Base-by-base conservation (phyloP, 2,113 vertebrate species). In the Entosphenus tridentatus region DNA sequence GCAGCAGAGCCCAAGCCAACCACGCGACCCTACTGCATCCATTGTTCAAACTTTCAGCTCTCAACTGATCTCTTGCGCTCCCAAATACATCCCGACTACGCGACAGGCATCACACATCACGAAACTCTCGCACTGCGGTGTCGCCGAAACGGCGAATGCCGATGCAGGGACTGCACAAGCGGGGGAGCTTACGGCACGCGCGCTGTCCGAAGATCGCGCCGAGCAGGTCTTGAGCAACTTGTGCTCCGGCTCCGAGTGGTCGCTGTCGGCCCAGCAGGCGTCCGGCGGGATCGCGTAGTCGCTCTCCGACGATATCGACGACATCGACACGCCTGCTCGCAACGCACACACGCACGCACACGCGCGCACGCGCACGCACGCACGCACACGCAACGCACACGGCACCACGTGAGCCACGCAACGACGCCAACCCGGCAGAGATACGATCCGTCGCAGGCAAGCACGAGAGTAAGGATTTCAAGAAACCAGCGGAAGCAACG, bases 211-310 rank as follows among this genome's bases (percentile, higher is more conserved):
- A 76, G 80, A 79, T 77, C 85, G 89, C 56, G 83, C 80, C 1
- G 83, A 87, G 68, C 82, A 87, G 18, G 87, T 95, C 78, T 95
- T 95, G 10, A 81, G 86, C 57, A 91, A 81, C 75, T 95, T 98
- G 73, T 88, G 89, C 74, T 98, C 93, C 0, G 89, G 87, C 75
- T 98, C 91, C 0, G 82, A 89, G 73, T 76, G 88, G 71, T 96
- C 91, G 1, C 82, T 84, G 75, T 98, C 93, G 8, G 86, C 81
- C 74, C 81, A 85, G 77, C 95, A 98, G 54, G 93, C 93, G 68
- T 98, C 93, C 7, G 93, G 93, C 14, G 93, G 93, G 75, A 98
- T 92, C 71, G 93, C 93, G 8, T 98, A 98, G 73, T 98, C 93
- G n/a, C 86, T 83, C 77, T 96, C 93, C 2, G 93, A 98, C 12